Percentiles rank a stretch among this genome's conserved stretches.
Evolutionary conservation across 1,140 invertebrate genomes (phyloP).

Genomic region (Sitophilus oryzae): DNA sequence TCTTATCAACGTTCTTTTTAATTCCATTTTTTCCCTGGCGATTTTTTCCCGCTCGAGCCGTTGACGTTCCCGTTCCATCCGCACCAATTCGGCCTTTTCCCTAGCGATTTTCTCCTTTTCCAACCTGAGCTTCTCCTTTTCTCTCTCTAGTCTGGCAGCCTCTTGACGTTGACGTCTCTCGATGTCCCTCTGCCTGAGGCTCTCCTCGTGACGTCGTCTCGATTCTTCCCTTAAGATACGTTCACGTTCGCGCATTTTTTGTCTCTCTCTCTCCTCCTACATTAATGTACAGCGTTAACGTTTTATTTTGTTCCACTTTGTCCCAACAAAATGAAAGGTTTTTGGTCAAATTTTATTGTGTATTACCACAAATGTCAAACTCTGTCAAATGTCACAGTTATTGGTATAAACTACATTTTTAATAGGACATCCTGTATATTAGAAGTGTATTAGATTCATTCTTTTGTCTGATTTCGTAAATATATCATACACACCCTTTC

Average conservation of each 20-base stretch:
- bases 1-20: constrained; percentile 66
- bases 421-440: no score
- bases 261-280: constrained; percentile 72
- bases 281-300: no score
- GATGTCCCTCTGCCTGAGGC: constrained; percentile 65
- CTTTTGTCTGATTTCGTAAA: no score
- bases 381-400: no score
- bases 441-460: no score
- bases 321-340: no score
- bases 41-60: constrained; percentile 77
- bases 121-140: constrained; percentile 65
- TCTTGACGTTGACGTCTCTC: constrained; percentile 75
- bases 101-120: constrained; percentile 73
- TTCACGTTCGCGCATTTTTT: constrained; percentile 69
- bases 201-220: constrained; percentile 64
- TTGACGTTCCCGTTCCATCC: constrained; percentile 74
- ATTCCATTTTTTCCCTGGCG: constrained; percentile 73
- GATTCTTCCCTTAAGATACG: constrained; percentile 73
- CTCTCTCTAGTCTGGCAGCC: constrained; percentile 68
- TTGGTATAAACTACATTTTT: no score
- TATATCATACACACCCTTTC: no score
- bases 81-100: constrained; percentile 73
- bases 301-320: no score
- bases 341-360: no score
- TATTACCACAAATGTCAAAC: no score